A percentile compares a stretch with the other conserved stretches of the same genome.
These are phyloP conservation scores for Salmo trutta DNA, from an alignment of 2,797 vertebrate genomes.

Conservation along the genomic window DNA sequence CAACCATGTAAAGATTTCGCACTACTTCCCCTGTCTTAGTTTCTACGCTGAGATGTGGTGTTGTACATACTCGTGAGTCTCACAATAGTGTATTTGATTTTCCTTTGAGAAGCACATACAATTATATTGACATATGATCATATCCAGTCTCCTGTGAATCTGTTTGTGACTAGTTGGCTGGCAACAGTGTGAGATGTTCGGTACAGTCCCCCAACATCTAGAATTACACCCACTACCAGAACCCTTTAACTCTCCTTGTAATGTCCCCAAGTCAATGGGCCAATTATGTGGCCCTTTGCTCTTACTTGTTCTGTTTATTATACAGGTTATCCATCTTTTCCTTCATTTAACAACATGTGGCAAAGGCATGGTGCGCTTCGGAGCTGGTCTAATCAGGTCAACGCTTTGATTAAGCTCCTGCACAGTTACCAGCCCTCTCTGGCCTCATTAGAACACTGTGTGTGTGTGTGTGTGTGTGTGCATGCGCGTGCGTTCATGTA, in stretches of 20 bases:
- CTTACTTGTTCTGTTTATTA: neutral
- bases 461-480: neutral
- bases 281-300: constrained; percentile 7
- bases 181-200: neutral
- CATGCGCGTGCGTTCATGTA: neutral
- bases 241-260: neutral
- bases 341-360: neutral
- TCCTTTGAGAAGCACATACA: neutral
- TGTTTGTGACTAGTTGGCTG: neutral
- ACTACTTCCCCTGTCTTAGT: neutral
- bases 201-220: neutral
- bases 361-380: neutral
- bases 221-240: neutral
- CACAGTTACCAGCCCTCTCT: neutral
- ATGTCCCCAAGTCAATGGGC: neutral
- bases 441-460: neutral
- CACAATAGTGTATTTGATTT: neutral
- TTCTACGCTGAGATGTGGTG: neutral
- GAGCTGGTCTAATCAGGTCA: constrained; percentile 10
- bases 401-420: neutral
- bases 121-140: neutral
- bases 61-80: neutral
- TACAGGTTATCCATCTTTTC: neutral
- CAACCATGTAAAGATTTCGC: neutral
- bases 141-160: neutral